Percentiles rank a stretch among this genome's conserved stretches.
phyloP scores from a whole-genome alignment of 2,113 vertebrate species.

The Ploceus nigricollis region DNA sequence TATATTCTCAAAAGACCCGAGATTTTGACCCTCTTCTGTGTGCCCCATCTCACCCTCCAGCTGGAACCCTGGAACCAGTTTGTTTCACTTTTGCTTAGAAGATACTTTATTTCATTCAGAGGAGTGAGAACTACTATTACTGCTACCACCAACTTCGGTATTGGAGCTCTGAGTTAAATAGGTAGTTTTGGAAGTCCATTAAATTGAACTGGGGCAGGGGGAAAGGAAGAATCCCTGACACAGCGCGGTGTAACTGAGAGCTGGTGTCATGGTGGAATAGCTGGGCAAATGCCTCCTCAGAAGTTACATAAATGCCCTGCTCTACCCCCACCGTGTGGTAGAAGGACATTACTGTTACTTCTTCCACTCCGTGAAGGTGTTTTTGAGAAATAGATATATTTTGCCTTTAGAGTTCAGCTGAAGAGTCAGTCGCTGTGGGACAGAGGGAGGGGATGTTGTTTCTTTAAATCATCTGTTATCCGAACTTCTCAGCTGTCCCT shows the following conservation, averaged over 20 bases:
- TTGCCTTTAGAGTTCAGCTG: background rate
- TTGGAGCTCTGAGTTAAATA: background rate
- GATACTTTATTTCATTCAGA: background rate
- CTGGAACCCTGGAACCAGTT: background rate
- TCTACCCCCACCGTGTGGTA: conserved; percentile 68
- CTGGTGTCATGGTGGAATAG: background rate
- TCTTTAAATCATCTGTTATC: background rate
- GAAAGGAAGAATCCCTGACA: background rate
- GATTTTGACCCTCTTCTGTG: background rate
- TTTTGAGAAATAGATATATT: background rate
- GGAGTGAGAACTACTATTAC: background rate
- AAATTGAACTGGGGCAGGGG: background rate
- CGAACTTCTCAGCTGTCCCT: background rate
- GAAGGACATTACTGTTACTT: background rate
- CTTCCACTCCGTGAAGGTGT: background rate
- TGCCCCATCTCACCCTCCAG: accelerated
- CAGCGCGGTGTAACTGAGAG: background rate
- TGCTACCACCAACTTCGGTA: accelerated
- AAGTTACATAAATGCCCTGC: background rate
- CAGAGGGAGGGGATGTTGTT: background rate
- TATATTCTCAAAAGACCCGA: background rate
- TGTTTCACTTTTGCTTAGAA: background rate
- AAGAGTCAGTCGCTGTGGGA: background rate
- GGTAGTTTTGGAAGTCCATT: background rate
- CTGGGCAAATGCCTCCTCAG: background rate